phyloP scores from a whole-genome alignment of 2,888 invertebrate species.

The Bhutanitis thaidina region DNA sequence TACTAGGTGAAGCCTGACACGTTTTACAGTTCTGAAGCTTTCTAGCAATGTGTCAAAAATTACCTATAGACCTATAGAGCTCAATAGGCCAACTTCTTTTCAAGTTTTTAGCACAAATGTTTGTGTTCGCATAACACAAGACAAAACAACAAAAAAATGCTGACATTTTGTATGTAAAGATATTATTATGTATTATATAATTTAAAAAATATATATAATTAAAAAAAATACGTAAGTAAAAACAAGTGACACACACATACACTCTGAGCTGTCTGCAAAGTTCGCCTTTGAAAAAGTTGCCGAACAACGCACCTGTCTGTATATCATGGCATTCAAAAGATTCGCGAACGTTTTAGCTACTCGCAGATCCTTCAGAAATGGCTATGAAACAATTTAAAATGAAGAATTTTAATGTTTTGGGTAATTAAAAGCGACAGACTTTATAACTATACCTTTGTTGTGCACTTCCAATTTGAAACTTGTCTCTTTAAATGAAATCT shows the following conservation, averaged over 20 bases:
- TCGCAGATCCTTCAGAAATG: conserved; percentile 22
- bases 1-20: too few species aligned
- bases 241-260: background rate
- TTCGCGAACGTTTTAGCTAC: conserved; percentile 34
- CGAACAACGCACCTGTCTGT: conserved; percentile 50
- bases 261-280: conserved; percentile 53
- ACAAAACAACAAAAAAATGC: too few species aligned
- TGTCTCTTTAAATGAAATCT: conserved; percentile 23
- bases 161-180: too few species aligned
- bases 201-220: too few species aligned
- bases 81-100: too few species aligned
- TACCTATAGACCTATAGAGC: too few species aligned
- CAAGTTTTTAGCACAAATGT: too few species aligned
- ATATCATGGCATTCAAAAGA: conserved; percentile 46
- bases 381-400: conserved; percentile 30
- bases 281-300: conserved; percentile 65
- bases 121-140: too few species aligned
- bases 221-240: too few species aligned
- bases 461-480: conserved; percentile 20
- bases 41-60: too few species aligned
- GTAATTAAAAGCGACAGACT: conserved; percentile 27
- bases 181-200: too few species aligned
- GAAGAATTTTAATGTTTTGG: conserved; percentile 30
- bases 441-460: conserved; percentile 24
- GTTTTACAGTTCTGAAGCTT: too few species aligned